Conservation (phyloP, 2,888 invertebrate species). For the Nematopogon swammerdamellus region DNA sequence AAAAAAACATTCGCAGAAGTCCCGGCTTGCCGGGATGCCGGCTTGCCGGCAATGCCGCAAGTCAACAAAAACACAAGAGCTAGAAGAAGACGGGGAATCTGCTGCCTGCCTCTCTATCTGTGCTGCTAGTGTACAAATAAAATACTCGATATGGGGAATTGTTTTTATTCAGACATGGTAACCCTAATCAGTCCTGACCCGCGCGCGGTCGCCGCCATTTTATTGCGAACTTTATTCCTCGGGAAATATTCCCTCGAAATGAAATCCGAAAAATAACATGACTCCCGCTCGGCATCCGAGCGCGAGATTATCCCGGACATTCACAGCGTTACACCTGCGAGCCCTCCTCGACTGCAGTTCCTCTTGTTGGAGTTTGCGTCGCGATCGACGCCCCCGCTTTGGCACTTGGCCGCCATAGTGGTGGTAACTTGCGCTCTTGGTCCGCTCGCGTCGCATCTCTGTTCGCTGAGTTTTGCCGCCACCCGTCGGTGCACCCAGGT, state of each 20-base stretch:
- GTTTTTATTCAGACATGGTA: too few relatives aligned
- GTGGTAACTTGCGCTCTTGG: not conserved
- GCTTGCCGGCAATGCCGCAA: too few relatives aligned
- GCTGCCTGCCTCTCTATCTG: too few relatives aligned
- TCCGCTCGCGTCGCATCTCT: not conserved
- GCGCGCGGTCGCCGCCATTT: not conserved
- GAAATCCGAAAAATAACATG: not conserved
- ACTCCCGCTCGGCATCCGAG: not conserved
- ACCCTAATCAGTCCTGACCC: not conserved
- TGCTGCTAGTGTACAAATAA: too few relatives aligned
- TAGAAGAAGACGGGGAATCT: too few relatives aligned
- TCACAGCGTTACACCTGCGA: not conserved
- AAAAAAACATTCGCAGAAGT: too few relatives aligned
- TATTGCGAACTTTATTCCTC: not conserved
- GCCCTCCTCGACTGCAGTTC: not conserved
- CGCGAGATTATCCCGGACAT: not conserved
- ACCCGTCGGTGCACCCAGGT: not conserved
- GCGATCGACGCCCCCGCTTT: not conserved
- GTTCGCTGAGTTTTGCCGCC: not conserved
- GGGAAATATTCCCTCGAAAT: not conserved
- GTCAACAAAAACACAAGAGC: too few relatives aligned
- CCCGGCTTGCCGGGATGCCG: too few relatives aligned
- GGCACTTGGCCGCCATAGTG: not conserved
- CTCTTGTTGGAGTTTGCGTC: not conserved
- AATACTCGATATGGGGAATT: too few relatives aligned